phyloP scores from a whole-genome alignment of 2,888 invertebrate species.

The Chymomyza fuscimana region DNA sequence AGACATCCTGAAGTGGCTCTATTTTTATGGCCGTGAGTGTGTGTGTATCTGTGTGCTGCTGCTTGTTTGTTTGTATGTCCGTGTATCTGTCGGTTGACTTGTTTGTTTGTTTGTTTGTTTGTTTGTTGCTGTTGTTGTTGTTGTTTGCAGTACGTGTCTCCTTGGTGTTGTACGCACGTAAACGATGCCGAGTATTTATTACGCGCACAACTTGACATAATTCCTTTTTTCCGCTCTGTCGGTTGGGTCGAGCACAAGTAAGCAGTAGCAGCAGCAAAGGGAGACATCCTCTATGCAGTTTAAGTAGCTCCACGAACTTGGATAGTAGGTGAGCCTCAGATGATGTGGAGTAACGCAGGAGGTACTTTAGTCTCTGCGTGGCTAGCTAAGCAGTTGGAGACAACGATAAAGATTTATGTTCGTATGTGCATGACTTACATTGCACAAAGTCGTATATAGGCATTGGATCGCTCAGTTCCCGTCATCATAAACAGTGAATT shows the following conservation, averaged over 20 bases:
- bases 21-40: not conserved
- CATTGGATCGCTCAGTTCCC: slow-evolving; percentile 52
- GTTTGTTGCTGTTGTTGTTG: not conserved
- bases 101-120: not conserved
- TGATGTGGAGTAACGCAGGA: not conserved
- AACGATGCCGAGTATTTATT: slow-evolving; percentile 74
- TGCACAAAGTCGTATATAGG: slow-evolving; percentile 30
- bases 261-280: not conserved
- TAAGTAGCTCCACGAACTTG: not conserved
- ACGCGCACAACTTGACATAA: slow-evolving; percentile 75
- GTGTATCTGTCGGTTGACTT: slow-evolving; percentile 25
- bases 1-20: not conserved
- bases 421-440: slow-evolving; percentile 42
- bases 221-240: slow-evolving; percentile 64
- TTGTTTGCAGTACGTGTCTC: slow-evolving; percentile 64
- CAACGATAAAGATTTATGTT: slow-evolving; percentile 69
- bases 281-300: not conserved
- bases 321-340: not conserved
- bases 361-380: slow-evolving; percentile 31
- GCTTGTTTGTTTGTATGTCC: slow-evolving; percentile 10
- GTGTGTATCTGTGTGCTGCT: not conserved
- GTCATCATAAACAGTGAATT: slow-evolving; percentile 25
- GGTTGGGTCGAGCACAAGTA: slow-evolving; percentile 15
- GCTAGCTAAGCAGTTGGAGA: slow-evolving; percentile 17
- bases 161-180: slow-evolving; percentile 68